Percentiles rank a stretch among this genome's conserved stretches.
Conservation (phyloP, 2,113 vertebrate species). For the Octodon degus region DNA sequence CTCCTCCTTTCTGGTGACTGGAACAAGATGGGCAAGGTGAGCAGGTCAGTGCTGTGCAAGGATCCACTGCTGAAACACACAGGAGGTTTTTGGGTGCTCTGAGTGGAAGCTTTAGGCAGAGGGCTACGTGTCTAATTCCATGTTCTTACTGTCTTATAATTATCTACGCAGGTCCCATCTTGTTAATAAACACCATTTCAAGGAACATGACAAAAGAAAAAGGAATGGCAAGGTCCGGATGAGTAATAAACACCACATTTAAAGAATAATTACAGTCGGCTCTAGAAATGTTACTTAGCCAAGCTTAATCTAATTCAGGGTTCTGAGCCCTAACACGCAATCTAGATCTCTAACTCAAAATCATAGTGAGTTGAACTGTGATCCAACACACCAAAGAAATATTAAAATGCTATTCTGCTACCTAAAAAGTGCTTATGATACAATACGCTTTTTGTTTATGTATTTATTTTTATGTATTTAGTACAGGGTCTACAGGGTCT, state of each 20-base stretch:
- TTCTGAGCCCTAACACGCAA: not conserved
- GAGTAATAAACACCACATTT: not conserved
- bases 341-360: not conserved
- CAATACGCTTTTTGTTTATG: not conserved
- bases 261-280: not conserved
- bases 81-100: not conserved
- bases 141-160: not conserved
- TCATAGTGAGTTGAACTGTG: not conserved
- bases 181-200: conserved; percentile 37
- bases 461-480: too few species aligned
- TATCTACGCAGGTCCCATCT: conserved; percentile 6
- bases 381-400: not conserved
- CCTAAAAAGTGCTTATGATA: not conserved
- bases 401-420: not conserved
- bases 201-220: conserved; percentile 18
- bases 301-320: not conserved
- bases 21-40: not conserved
- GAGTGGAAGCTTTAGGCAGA: not conserved
- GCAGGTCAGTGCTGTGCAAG: not conserved
- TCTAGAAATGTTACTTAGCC: not conserved
- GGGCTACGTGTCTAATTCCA: not conserved
- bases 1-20: too few species aligned
- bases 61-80: not conserved
- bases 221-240: not conserved
- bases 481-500: too few species aligned